Evolutionary conservation across 1,140 invertebrate species (phyloP).

Genomic region (Cheumatopsyche charites): DNA sequence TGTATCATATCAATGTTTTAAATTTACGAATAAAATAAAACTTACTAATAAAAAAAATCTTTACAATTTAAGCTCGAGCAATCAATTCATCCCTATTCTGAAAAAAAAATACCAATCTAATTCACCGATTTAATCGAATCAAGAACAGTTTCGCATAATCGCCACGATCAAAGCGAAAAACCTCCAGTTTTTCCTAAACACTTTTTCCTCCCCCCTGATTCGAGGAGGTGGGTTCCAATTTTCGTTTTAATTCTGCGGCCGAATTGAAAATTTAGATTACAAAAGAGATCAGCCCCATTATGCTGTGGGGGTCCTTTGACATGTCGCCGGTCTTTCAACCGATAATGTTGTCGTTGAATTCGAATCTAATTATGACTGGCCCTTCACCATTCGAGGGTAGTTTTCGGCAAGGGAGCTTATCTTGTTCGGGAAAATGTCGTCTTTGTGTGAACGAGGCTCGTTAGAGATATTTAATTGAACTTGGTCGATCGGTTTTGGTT

Average conservation of each 20-base stretch:
- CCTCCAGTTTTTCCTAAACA: no score
- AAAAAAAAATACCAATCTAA: no score
- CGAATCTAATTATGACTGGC: conserved; percentile 41
- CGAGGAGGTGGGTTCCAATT: no score
- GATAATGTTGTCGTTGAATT: conserved; percentile 36
- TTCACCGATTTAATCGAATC: background rate
- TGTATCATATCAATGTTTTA: no score
- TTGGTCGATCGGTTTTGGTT: no score
- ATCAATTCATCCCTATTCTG: no score
- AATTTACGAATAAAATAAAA: no score
- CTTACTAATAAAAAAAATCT: no score
- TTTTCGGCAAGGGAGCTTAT: background rate
- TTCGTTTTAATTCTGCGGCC: no score
- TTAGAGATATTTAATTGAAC: no score
- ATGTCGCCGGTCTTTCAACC: conserved; percentile 31
- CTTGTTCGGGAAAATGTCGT: background rate
- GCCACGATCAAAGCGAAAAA: background rate
- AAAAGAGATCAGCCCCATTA: background rate
- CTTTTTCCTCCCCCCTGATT: background rate
- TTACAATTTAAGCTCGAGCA: no score
- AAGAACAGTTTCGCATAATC: background rate
- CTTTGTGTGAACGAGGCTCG: no score
- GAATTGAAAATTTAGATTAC: conserved; percentile 1
- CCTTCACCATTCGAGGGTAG: conserved; percentile 21
- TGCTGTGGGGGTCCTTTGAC: conserved; percentile 35